These are phyloP conservation scores for Catharus bicknelli DNA, from an alignment of 2,113 vertebrate genomes.

Conservation along the genomic window DNA sequence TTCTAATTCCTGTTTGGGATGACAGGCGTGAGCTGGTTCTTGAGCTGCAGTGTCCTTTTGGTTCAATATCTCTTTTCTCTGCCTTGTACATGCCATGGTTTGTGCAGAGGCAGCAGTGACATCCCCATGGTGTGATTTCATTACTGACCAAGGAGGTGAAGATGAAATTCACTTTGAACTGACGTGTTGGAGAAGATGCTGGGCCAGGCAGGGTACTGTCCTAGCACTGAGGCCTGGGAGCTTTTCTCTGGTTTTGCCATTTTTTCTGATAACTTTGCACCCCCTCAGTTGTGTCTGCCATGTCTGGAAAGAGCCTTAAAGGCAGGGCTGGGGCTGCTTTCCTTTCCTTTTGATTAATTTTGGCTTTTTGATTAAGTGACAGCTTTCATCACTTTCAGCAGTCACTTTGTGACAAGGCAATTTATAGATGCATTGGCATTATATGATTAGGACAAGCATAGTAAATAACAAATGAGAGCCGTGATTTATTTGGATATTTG, in stretches of 20 bases:
- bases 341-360: slow-evolving; percentile 61
- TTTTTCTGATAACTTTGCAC: background rate
- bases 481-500: slow-evolving; percentile 13
- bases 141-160: background rate
- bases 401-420: slow-evolving; percentile 67
- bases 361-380: slow-evolving; percentile 70
- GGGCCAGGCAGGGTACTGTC: rapidly evolving
- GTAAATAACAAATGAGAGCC: slow-evolving; percentile 63
- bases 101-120: background rate
- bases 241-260: background rate
- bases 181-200: background rate
- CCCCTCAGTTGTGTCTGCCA: background rate
- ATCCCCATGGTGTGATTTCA: background rate
- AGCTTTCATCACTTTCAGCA: slow-evolving; percentile 66
- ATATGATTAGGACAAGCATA: slow-evolving; percentile 55
- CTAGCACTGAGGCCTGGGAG: background rate
- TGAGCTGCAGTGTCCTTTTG: background rate
- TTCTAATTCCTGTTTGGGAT: background rate
- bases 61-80: background rate
- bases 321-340: background rate
- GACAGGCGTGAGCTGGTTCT: rapidly evolving
- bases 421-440: slow-evolving; percentile 66
- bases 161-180: background rate
- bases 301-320: background rate
- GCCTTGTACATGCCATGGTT: background rate